Evolutionary conservation across 2,113 vertebrate species (phyloP), one percentile per base, ranked within the genome.

Genomic region (Myotis lucifugus): DNA sequence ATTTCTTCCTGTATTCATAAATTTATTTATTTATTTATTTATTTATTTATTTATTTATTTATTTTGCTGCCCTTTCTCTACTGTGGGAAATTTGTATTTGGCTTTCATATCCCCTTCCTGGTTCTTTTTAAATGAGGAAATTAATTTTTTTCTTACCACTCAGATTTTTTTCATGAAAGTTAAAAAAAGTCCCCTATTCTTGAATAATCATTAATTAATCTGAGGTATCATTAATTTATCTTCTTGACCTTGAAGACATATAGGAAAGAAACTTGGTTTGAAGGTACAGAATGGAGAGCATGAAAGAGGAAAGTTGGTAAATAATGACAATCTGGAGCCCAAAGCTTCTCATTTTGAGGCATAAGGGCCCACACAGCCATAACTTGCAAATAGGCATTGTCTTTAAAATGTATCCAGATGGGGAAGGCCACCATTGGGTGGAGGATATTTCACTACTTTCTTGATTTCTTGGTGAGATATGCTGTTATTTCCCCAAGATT

Each of bases 1-100:
- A 97, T 96, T 97, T 95, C 86, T 97, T 96, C 67, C 61, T 97
- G 95, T 67, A 91, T 96, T 96, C 87, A 96, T 92, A 40, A 97
- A 76, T 94, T 40, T 11, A 0, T 74, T 91, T 88, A 91, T 96
- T 96, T 89, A 78, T 78, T 73, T 73, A 66, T 32, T 66, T 66
- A 23, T 25, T 42, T 42, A 46, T 46, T 46, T 46, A 46, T 46
- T 46, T 46, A 42, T 83, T 46, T 46, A 46, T 46, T 46, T 46
- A 42, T 83, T 94, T 88, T 92, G n/a, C 61, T 46, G 15, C 88
- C 34, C 61, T 95, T 91, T 92, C 78, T 94, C 52, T 95, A 48
- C 74, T 92, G 48, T 77, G 67, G 50, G 32, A 32, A 10, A 15
- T 54, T 93, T 96, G 40, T 52, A 78, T 96, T 92, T 89, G 74